Base-by-base conservation (phyloP, 2,113 vertebrate genomes). In the Pungitius pungitius region DNA sequence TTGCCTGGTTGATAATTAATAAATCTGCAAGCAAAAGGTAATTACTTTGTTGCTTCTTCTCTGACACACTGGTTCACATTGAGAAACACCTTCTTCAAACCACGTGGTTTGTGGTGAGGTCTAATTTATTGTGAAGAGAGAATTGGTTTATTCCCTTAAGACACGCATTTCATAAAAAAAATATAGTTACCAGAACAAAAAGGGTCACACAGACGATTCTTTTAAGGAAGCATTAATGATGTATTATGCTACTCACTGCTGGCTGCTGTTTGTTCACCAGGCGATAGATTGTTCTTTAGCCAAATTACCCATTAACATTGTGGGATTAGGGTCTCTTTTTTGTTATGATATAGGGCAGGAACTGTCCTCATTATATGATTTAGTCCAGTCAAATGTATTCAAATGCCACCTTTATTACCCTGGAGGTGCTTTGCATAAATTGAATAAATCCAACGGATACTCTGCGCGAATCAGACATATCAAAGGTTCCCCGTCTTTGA, bases 401-500 rank as follows among this genome's bases (percentile, higher is more conserved):
- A 93, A 92, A 92, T 85, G 90, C 89, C 91, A 94, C 93, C 93
- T 94, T 94, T 92, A 93, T 91, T 92, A 92, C 92, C 92, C 93
- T 88, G 69, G 90, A 92, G 92, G 92, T 93, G 85, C 89, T 94
- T 94, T 93, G 93, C 93, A 94, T 94, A 94, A 93, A 94, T 92
- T 93, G 91, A 94, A 94, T 94, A 93, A 94, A 93, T 94, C 92
- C 88, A 82, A 79, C 83, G 83, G 88, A 90, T 93, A 93, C 90
- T 94, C 89, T 20, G 85, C 54, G 64, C 90, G 89, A 93, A 92
- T 93, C 92, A 93, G 90, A 94, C 93, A 93, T 93, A 93, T 94
- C 93, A 95, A 94, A 94, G 94, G 90, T 94, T 94, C 89, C 84
- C 91, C 87, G 91, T 93, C 94, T 95, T 95, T 95, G 94, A 95